A percentile compares a stretch with the other conserved stretches of the same genome.
Evolutionary conservation across 2,888 invertebrate species (phyloP).

Genomic region (Hirtodrosophila trivittata): DNA sequence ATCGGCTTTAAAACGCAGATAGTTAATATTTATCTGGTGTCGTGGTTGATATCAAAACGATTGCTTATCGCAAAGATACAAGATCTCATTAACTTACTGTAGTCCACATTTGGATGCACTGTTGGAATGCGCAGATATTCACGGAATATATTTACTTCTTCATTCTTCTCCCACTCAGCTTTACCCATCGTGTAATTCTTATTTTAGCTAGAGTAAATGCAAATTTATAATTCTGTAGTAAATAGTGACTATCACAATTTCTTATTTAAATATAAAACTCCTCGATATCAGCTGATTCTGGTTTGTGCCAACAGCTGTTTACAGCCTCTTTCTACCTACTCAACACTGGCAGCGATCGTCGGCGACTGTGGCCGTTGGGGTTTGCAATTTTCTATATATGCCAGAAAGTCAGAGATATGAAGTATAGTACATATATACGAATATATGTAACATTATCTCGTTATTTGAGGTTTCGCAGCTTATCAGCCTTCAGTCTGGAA

Average conservation of each 20-base stretch:
- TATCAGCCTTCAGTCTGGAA: constrained; percentile 32
- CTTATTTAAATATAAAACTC: background rate
- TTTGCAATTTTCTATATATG: constrained; percentile 54
- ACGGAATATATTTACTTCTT: constrained; percentile 90
- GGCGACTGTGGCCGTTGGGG: constrained; percentile 38
- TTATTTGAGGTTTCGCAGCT: constrained; percentile 27
- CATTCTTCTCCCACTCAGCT: constrained; percentile 84
- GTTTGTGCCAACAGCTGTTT: constrained; percentile 15
- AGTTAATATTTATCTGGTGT: constrained; percentile 29
- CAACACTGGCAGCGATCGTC: constrained; percentile 55
- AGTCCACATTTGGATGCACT: constrained; percentile 94
- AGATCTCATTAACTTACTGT: constrained; percentile 86
- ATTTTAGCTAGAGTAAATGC: background rate
- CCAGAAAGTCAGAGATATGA: background rate
- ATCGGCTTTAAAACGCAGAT: constrained; percentile 57
- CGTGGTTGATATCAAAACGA: constrained; percentile 12
- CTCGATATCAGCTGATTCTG: constrained; percentile 46
- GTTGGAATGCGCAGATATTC: constrained; percentile 94
- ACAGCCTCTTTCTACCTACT: constrained; percentile 31
- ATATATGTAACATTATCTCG: constrained; percentile 21
- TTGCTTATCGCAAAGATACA: constrained; percentile 39
- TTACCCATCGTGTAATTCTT: constrained; percentile 43
- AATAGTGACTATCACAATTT: background rate
- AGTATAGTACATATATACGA: background rate
- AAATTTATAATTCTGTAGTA: background rate